phyloP scores from a whole-genome alignment of 2,888 invertebrate species.

The Tenthredo scrophulariae region DNA sequence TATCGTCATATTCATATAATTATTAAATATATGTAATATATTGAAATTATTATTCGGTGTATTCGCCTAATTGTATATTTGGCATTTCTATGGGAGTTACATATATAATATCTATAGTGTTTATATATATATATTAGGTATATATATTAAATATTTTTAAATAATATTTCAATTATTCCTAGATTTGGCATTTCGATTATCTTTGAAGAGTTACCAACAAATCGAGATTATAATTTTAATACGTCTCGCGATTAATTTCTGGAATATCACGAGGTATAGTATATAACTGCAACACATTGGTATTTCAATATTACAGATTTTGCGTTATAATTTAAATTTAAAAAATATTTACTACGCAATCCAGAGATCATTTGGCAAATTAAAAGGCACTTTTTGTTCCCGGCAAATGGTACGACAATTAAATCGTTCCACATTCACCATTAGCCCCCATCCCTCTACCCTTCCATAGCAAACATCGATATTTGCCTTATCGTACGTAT shows the following conservation, averaged over 20 bases:
- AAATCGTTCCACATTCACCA: constrained; percentile 23
- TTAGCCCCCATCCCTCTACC: neutral
- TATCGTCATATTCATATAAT: neutral
- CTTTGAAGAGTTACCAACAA: constrained; percentile 3
- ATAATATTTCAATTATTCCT: constrained; percentile 40
- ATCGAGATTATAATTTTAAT: constrained; percentile 1
- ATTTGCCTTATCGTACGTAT: constrained; percentile 6
- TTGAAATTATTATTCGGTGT: neutral
- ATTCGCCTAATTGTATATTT: constrained; percentile 39
- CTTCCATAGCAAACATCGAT: neutral
- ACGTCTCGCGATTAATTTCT: constrained; percentile 38
- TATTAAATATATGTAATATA: neutral
- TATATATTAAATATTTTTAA: neutral
- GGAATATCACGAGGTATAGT: neutral
- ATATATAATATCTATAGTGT: neutral
- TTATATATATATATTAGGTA: constrained; percentile 14
- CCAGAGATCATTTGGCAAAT: constrained; percentile 47
- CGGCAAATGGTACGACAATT: constrained; percentile 22
- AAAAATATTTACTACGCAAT: constrained; percentile 38
- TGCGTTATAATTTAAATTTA: constrained; percentile 31
- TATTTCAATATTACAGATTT: constrained; percentile 11
- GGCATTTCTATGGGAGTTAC: constrained; percentile 18
- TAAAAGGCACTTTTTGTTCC: constrained; percentile 51
- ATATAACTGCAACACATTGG: neutral
- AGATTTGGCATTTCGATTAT: constrained; percentile 52